These are phyloP conservation scores for Anser brachyrhynchus DNA, from an alignment of 2,113 vertebrate genomes.

Conservation along the genomic window DNA sequence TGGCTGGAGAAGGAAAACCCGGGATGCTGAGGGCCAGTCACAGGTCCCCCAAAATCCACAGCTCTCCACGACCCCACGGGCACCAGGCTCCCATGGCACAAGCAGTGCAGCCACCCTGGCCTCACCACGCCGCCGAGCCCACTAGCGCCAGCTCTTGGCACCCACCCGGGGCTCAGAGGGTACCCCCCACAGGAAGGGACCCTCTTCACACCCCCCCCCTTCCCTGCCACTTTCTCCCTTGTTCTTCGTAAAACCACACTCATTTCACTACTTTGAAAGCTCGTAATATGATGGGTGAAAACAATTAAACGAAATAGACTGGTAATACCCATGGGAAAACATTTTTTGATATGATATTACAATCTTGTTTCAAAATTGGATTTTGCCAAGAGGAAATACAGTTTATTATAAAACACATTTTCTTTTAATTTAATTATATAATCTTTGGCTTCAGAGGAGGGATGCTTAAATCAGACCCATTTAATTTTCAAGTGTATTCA, in stretches of 20 bases:
- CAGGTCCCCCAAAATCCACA: not conserved
- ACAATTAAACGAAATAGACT: constrained; percentile 66
- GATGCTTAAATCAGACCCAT: constrained; percentile 61
- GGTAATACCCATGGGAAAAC: constrained; percentile 68
- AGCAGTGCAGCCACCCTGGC: rapidly evolving
- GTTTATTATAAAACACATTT: constrained; percentile 71
- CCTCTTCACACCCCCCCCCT: not conserved
- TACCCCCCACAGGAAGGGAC: not conserved
- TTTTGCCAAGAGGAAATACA: constrained; percentile 67
- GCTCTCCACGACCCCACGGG: rapidly evolving
- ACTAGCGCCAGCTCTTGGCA: no score
- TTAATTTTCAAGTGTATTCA: constrained; percentile 53
- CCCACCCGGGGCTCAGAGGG: not conserved
- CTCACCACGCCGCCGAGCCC: not conserved
- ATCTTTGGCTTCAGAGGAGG: constrained; percentile 62
- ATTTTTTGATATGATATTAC: constrained; percentile 67
- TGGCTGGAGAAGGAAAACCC: not conserved
- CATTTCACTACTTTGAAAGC: constrained; percentile 29
- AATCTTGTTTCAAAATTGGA: constrained; percentile 70
- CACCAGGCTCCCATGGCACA: not conserved
- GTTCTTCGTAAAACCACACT: constrained; percentile 6
- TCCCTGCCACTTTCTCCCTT: not conserved
- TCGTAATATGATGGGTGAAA: constrained; percentile 47
- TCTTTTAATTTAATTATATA: constrained; percentile 76
- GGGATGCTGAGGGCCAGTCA: not conserved